A percentile compares a stretch with the other conserved stretches of the same genome.
These are phyloP conservation scores for Copsychus sechellarum DNA, from an alignment of 2,113 vertebrate species.

Conservation along the genomic window DNA sequence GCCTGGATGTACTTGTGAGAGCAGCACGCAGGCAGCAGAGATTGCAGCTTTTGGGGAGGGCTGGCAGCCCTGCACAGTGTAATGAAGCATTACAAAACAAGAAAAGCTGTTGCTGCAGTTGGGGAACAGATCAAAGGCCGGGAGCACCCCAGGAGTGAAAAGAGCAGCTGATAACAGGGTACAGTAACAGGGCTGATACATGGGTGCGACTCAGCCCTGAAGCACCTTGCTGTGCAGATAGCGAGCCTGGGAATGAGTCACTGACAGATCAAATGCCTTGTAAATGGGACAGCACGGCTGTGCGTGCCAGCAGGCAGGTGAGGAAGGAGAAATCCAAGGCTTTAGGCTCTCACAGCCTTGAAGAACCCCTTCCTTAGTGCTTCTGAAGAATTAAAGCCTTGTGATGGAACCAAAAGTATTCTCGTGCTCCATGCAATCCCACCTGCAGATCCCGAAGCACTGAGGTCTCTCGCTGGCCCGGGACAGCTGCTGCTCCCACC, in stretches of 20 bases:
- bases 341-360: conserved; percentile 15
- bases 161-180: neutral
- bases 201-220: neutral
- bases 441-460: neutral
- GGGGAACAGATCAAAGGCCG: conserved; percentile 18
- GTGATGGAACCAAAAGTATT: neutral
- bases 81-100: neutral
- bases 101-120: neutral
- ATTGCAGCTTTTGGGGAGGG: neutral
- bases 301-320: neutral
- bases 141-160: conserved; percentile 15
- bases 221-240: neutral
- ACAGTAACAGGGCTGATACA: neutral
- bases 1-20: neutral
- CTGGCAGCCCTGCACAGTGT: neutral
- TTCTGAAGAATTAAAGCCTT: neutral
- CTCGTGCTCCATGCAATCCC: accelerated
- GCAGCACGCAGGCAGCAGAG: neutral
- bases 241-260: conserved; percentile 9
- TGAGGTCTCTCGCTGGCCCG: neutral
- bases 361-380: neutral
- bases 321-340: conserved; percentile 21
- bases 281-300: neutral
- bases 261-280: neutral
- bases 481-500: neutral